Percentiles rank a stretch among this genome's conserved stretches.
These are phyloP conservation scores for Graptemys geographica DNA, from an alignment of 2,797 vertebrate genomes.

Conservation along the genomic window DNA sequence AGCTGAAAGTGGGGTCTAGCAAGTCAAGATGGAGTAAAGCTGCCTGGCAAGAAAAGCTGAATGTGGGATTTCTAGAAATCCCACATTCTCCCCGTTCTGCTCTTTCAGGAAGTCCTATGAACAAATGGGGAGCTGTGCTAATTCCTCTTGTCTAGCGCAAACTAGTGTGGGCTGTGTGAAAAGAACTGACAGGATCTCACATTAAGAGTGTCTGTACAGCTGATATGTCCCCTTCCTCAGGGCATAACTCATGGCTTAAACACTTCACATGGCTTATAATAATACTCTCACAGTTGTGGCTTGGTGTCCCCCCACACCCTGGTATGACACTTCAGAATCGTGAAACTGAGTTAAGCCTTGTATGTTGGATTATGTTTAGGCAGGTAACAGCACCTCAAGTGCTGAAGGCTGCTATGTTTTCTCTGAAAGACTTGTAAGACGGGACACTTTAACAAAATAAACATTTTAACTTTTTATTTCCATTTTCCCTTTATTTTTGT, in stretches of 20 bases:
- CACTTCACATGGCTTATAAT: constrained; percentile 31
- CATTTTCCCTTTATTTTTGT: constrained; percentile 27
- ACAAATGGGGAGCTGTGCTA: neutral
- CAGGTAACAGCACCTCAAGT: constrained; percentile 50
- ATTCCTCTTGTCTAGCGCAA: neutral
- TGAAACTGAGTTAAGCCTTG: constrained; percentile 24
- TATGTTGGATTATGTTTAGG: constrained; percentile 23
- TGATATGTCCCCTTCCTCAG: neutral
- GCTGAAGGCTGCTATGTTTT: constrained; percentile 41
- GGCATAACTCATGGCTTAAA: constrained; percentile 47
- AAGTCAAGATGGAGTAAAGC: neutral
- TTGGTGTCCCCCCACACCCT: neutral
- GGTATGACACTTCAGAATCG: neutral
- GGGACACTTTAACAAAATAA: constrained; percentile 65
- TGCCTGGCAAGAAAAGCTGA: neutral
- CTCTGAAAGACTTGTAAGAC: constrained; percentile 51
- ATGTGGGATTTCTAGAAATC: constrained; percentile 22
- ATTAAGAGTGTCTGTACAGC: neutral
- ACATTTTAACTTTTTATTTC: constrained; percentile 52
- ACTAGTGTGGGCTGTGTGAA: neutral
- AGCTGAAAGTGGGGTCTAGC: neutral
- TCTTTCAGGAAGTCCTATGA: neutral
- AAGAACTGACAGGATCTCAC: constrained; percentile 37
- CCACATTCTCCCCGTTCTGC: neutral
- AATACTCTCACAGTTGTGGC: constrained; percentile 38